A percentile compares a stretch with the other conserved stretches of the same genome.
phyloP scores from a whole-genome alignment of 30 jellyfish, hydroid and myxozoan genomes.

The Turritopsis rubra region DNA sequence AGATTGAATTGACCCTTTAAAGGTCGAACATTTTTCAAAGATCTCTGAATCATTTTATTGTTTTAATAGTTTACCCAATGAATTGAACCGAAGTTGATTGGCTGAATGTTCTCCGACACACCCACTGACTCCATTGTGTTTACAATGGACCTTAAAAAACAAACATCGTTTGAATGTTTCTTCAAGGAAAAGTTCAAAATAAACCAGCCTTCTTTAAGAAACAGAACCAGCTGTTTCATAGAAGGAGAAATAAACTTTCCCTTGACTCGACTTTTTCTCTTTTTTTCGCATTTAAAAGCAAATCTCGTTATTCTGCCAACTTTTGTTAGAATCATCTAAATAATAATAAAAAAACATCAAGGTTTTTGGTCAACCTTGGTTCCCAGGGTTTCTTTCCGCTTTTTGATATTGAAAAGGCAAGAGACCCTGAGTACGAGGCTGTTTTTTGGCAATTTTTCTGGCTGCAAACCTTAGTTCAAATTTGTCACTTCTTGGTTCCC shows the following conservation, averaged over 20 bases:
- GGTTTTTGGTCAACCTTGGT: too few species aligned
- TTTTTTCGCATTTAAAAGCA: too few species aligned
- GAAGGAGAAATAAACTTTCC: neutral
- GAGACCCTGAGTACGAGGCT: too few species aligned
- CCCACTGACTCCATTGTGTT: neutral
- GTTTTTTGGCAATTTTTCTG: too few species aligned
- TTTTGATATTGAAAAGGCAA: neutral
- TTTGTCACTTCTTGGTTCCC: too few species aligned
- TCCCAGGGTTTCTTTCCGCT: too few species aligned
- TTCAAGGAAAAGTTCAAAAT: neutral
- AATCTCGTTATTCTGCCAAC: too few species aligned
- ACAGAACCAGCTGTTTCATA: neutral
- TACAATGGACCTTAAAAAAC: neutral
- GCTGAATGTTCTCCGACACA: neutral
- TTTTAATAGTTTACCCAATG: neutral
- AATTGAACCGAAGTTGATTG: neutral
- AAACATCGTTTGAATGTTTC: neutral
- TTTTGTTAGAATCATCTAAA: neutral
- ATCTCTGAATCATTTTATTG: neutral
- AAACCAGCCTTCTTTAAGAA: neutral
- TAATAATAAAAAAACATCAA: too few species aligned
- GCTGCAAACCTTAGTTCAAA: too few species aligned
- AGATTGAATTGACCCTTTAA: neutral
- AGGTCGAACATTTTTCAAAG: neutral
- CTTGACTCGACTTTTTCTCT: neutral